phyloP scores from a whole-genome alignment of 1,140 invertebrate species.

The Zaprionus capensis region DNA sequence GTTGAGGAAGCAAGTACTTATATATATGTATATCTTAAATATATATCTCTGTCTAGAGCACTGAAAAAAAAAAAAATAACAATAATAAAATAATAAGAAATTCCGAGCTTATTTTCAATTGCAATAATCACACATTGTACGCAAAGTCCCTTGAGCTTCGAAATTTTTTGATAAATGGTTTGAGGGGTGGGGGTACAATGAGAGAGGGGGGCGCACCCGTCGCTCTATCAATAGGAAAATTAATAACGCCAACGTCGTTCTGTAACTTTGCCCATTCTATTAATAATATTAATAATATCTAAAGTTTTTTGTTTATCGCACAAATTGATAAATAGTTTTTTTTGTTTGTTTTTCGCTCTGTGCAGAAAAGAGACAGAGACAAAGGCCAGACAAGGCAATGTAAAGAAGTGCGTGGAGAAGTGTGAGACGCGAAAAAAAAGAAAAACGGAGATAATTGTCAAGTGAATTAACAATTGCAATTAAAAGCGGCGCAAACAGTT shows the following conservation, averaged over 20 bases:
- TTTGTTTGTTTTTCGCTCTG: conserved; percentile 30
- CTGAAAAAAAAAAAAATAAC: conserved; percentile 29
- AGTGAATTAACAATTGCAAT: conserved; percentile 65
- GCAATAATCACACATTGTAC: conserved; percentile 48
- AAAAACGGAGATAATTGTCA: conserved; percentile 52
- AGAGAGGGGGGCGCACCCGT: conserved; percentile 11
- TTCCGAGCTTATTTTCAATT: conserved; percentile 39
- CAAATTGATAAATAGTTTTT: conserved; percentile 71
- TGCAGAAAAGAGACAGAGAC: conserved; percentile 2
- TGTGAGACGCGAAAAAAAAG: conserved; percentile 20
- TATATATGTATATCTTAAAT: conserved; percentile 27
- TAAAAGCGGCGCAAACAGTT: conserved; percentile 56
- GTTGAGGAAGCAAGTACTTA: conserved; percentile 61
- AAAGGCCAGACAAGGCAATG: conserved; percentile 42
- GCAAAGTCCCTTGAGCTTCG: conserved; percentile 51
- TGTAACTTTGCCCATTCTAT: conserved; percentile 8
- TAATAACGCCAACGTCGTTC: conserved; percentile 9
- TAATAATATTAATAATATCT: conserved; percentile 17
- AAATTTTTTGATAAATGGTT: conserved; percentile 60
- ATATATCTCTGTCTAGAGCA: not conserved
- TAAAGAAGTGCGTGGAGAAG: conserved; percentile 56
- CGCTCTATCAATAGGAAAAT: conserved; percentile 14
- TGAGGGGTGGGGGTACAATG: not conserved
- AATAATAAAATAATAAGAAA: conserved; percentile 57
- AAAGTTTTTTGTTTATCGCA: conserved; percentile 50